Evolutionary conservation across 2,113 vertebrate genomes (phyloP).

Genomic region (Scolopax mira): DNA sequence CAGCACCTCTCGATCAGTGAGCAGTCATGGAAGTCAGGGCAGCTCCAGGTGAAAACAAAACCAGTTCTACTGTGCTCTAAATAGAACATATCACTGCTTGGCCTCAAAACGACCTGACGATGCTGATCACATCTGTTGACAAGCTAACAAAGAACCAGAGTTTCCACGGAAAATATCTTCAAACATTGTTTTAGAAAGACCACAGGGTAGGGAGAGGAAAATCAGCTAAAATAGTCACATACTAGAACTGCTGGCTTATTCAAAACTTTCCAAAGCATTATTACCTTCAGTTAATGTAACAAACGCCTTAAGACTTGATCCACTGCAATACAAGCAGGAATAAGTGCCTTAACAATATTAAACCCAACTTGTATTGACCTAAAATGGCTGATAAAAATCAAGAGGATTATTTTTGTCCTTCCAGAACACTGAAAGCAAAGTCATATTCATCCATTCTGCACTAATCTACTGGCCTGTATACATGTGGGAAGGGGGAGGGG

Average conservation of each 20-base stretch:
- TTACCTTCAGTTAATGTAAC: slow-evolving; percentile 47
- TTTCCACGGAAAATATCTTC: background rate
- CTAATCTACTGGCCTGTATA: slow-evolving; percentile 57
- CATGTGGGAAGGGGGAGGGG: slow-evolving; percentile 27
- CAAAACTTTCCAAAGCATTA: slow-evolving; percentile 71
- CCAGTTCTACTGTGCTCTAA: background rate
- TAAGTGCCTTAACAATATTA: slow-evolving; percentile 77
- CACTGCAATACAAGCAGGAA: slow-evolving; percentile 65
- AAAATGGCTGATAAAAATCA: slow-evolving; percentile 44
- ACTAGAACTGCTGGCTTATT: slow-evolving; percentile 22
- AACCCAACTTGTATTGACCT: slow-evolving; percentile 26
- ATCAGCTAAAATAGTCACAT: background rate
- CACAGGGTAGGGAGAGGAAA: background rate
- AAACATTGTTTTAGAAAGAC: background rate
- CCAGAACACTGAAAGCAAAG: slow-evolving; percentile 2
- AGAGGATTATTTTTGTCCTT: background rate
- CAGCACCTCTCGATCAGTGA: slow-evolving; percentile 90
- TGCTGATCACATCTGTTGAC: background rate
- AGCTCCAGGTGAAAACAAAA: slow-evolving; percentile 82
- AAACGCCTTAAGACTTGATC: slow-evolving; percentile 72
- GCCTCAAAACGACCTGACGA: background rate
- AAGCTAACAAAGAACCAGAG: background rate
- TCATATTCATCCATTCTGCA: slow-evolving; percentile 49
- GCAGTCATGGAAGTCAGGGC: slow-evolving; percentile 86
- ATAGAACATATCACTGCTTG: background rate